Conservation (phyloP, 2,797 vertebrate genomes). For the Cottoperca gobio region DNA sequence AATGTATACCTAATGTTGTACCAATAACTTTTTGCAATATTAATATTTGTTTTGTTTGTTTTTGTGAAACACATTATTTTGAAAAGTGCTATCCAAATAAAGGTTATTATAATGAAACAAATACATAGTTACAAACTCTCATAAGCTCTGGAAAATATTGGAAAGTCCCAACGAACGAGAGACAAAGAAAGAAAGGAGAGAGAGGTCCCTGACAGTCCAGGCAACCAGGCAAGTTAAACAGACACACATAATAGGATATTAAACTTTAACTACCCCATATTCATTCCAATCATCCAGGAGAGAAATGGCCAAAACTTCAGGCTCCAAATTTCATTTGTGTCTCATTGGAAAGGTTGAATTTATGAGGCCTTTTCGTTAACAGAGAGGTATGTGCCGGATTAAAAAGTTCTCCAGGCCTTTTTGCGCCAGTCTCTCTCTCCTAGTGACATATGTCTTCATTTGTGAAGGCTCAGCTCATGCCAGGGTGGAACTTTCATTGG, state of each 20-base stretch:
- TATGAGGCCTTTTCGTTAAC: slow-evolving; percentile 81
- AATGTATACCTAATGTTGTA: no score
- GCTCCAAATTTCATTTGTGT: slow-evolving; percentile 83
- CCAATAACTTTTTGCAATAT: not conserved
- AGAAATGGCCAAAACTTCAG: slow-evolving; percentile 81
- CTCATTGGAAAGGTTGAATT: slow-evolving; percentile 82
- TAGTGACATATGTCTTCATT: slow-evolving; percentile 86
- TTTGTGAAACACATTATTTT: not conserved
- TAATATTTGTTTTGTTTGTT: not conserved
- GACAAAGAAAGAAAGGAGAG: slow-evolving; percentile 37
- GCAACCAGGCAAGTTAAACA: slow-evolving; percentile 81
- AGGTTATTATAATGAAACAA: no score
- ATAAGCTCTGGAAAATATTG: slow-evolving; percentile 62
- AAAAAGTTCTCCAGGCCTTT: slow-evolving; percentile 74
- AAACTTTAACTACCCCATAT: slow-evolving; percentile 86
- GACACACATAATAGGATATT: slow-evolving; percentile 86
- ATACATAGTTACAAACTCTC: no score
- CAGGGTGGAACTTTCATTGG: slow-evolving; percentile 86
- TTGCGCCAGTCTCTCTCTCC: slow-evolving; percentile 53
- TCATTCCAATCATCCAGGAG: slow-evolving; percentile 84
- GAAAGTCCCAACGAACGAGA: slow-evolving; percentile 39
- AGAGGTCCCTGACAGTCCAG: slow-evolving; percentile 68
- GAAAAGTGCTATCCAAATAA: not conserved
- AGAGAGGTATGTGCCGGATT: slow-evolving; percentile 75
- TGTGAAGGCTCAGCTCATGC: slow-evolving; percentile 82